These are phyloP conservation scores for Digitonthophagus gazella DNA, from an alignment of 2,888 invertebrate genomes.

Conservation along the genomic window DNA sequence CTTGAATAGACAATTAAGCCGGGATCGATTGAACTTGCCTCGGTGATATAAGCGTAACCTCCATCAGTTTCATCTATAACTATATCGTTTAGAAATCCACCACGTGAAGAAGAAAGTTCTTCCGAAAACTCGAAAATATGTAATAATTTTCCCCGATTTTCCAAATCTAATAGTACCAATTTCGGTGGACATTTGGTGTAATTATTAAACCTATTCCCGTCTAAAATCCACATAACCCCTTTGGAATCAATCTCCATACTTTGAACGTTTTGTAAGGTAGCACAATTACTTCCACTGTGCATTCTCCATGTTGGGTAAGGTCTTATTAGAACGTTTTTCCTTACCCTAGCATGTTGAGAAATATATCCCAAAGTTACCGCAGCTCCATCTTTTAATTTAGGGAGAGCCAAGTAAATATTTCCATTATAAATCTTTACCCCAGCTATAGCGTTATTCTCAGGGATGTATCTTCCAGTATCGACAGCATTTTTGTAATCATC, in stretches of 20 bases:
- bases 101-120: conserved; percentile 55
- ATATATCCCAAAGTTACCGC: conserved; percentile 65
- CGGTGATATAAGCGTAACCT: conserved; percentile 66
- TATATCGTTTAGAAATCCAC: conserved; percentile 65
- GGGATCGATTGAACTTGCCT: conserved; percentile 62
- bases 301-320: conserved; percentile 71
- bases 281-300: conserved; percentile 59
- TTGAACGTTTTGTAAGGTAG: conserved; percentile 69
- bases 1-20: conserved; percentile 67
- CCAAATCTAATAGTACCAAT: conserved; percentile 25
- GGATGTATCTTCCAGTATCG: conserved; percentile 36
- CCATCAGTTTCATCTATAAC: conserved; percentile 61
- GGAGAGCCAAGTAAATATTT: conserved; percentile 65
- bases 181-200: conserved; percentile 26
- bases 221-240: conserved; percentile 69
- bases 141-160: conserved; percentile 24
- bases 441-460: conserved; percentile 65
- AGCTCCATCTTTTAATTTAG: conserved; percentile 65
- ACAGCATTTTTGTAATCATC: conserved; percentile 56
- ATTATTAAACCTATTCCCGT: conserved; percentile 59
- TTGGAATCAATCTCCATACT: conserved; percentile 70
- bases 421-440: conserved; percentile 68
- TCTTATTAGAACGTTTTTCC: conserved; percentile 56
- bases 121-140: conserved; percentile 25
- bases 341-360: conserved; percentile 39